Evolutionary conservation across 2,888 invertebrate genomes (phyloP).

Genomic region (Eustalomyia histrio): DNA sequence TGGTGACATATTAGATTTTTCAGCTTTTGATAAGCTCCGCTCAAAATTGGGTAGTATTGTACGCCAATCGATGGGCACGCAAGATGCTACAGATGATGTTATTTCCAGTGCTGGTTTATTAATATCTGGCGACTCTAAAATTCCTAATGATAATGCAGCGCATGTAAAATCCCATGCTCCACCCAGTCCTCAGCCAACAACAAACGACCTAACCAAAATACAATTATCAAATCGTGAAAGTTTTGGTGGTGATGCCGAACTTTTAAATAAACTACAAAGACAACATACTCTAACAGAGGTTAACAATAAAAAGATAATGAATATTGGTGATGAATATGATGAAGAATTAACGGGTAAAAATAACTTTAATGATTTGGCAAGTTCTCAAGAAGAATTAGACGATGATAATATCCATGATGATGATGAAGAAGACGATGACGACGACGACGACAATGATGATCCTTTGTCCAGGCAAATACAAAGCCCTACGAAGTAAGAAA

Average conservation of each 20-base stretch:
- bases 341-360: slow-evolving; percentile 63
- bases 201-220: slow-evolving; percentile 75
- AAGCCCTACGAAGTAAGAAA: slow-evolving; percentile 78
- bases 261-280: slow-evolving; percentile 85
- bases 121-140: slow-evolving; percentile 79
- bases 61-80: slow-evolving; percentile 79
- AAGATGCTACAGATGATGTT: slow-evolving; percentile 74
- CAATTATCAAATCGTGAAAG: slow-evolving; percentile 85
- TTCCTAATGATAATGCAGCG: slow-evolving; percentile 3
- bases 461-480: slow-evolving; percentile 68
- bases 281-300: slow-evolving; percentile 73
- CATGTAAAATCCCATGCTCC: slow-evolving; percentile 72
- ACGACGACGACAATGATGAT: slow-evolving; percentile 58
- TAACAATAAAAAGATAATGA: slow-evolving; percentile 73
- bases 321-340: slow-evolving; percentile 69
- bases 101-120: slow-evolving; percentile 81
- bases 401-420: slow-evolving; percentile 65
- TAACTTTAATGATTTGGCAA: slow-evolving; percentile 69
- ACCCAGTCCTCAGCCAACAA: slow-evolving; percentile 81
- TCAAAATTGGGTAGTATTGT: slow-evolving; percentile 84
- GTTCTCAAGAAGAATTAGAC: slow-evolving; percentile 74
- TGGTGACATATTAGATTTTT: slow-evolving; percentile 78
- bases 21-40: slow-evolving; percentile 82
- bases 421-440: slow-evolving; percentile 66
- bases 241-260: slow-evolving; percentile 89